Conservation (phyloP, 2,888 invertebrate species). For the Spisula solida region DNA sequence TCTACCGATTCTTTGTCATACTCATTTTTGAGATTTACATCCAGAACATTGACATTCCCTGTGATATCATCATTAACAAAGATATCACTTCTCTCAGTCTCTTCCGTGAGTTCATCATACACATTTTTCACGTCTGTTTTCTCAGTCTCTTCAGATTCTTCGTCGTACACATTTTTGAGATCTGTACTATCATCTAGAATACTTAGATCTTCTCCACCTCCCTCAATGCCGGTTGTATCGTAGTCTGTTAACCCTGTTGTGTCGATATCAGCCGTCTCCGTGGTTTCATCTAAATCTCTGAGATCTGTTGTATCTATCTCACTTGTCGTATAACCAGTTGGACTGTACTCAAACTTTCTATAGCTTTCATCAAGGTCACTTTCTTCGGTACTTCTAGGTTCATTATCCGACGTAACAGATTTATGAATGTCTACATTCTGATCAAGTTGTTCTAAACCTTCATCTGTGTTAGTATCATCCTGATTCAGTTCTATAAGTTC, state of each 20-base stretch:
- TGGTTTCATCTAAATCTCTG: constrained; percentile 46
- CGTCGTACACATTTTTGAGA: background rate
- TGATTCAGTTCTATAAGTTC: background rate
- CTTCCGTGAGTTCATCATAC: background rate
- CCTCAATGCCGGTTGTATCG: constrained; percentile 52
- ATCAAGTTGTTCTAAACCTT: background rate
- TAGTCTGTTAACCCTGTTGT: constrained; percentile 50
- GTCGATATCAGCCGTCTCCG: constrained; percentile 48
- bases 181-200: constrained; percentile 24
- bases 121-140: background rate
- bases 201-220: constrained; percentile 31
- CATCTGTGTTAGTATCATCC: background rate
- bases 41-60: background rate
- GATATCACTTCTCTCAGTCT: background rate
- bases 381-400: constrained; percentile 55
- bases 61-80: background rate
- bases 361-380: constrained; percentile 58
- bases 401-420: constrained; percentile 36
- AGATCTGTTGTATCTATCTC: constrained; percentile 65
- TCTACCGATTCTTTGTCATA: background rate
- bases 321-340: constrained; percentile 68
- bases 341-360: constrained; percentile 48
- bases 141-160: background rate
- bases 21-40: background rate
- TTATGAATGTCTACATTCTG: constrained; percentile 1